Conservation (phyloP, 2,797 vertebrate species). For the Erethizon dorsatum region DNA sequence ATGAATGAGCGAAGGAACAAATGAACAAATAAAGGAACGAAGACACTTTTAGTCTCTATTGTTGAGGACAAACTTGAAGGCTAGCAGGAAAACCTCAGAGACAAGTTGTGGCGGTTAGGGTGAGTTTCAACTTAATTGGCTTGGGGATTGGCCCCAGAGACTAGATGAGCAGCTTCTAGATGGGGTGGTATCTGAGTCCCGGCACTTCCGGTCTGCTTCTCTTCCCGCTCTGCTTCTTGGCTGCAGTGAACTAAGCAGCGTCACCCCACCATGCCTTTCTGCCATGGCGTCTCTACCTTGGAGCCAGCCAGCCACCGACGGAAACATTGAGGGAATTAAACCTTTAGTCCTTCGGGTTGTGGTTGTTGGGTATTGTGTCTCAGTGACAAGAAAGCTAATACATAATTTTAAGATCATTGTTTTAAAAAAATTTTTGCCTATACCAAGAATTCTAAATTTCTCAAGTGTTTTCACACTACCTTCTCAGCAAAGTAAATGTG, state of each 20-base stretch:
- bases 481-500: slow-evolving; percentile 63
- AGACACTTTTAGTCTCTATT: not conserved
- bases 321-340: not conserved
- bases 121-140: not conserved
- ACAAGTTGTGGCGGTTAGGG: not conserved
- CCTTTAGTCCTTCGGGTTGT: not conserved
- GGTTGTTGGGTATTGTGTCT: not conserved
- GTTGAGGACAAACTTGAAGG: not conserved
- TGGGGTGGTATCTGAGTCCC: not conserved
- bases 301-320: not conserved
- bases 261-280: not conserved
- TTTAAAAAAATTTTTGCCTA: not conserved
- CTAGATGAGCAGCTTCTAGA: too few species aligned
- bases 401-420: not conserved
- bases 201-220: not conserved
- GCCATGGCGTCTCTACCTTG: not conserved
- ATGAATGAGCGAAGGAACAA: not conserved
- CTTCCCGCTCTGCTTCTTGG: not conserved
- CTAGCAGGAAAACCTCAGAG: not conserved
- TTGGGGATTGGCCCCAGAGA: not conserved
- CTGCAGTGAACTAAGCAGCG: not conserved
- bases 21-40: not conserved
- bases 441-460: slow-evolving; percentile 33
- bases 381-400: not conserved
- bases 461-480: slow-evolving; percentile 24